These are phyloP conservation scores for Troides aeacus DNA, from an alignment of 2,888 invertebrate genomes.

Conservation along the genomic window DNA sequence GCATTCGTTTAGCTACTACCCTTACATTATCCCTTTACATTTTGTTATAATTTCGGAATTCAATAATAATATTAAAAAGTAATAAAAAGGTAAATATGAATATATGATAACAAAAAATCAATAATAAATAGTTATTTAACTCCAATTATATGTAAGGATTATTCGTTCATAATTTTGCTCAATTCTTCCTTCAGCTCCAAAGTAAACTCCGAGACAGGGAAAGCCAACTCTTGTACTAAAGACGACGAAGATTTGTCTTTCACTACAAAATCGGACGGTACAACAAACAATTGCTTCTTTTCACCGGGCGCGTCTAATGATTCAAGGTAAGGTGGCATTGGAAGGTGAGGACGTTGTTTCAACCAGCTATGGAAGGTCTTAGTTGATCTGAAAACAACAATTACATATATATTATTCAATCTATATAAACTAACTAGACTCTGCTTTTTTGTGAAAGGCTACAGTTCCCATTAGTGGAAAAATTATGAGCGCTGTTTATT, in stretches of 20 bases:
- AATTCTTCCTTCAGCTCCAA: slow-evolving; percentile 67
- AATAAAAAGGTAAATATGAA: too few species aligned
- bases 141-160: slow-evolving; percentile 11
- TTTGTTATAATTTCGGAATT: too few species aligned
- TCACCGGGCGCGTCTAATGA: slow-evolving; percentile 44
- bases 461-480: not conserved
- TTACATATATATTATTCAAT: not conserved
- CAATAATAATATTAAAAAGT: too few species aligned
- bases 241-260: slow-evolving; percentile 41
- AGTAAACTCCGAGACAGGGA: slow-evolving; percentile 67
- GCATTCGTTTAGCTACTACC: too few species aligned
- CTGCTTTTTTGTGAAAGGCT: too few species aligned
- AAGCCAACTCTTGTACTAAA: slow-evolving; percentile 54
- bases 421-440: too few species aligned
- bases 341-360: slow-evolving; percentile 49
- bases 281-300: slow-evolving; percentile 59
- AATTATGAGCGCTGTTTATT: not conserved
- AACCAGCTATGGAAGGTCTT: slow-evolving; percentile 67
- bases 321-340: slow-evolving; percentile 61
- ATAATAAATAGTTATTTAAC: not conserved
- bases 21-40: too few species aligned
- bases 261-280: slow-evolving; percentile 66
- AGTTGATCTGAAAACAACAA: slow-evolving; percentile 58
- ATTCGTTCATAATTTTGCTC: slow-evolving; percentile 61
- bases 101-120: too few species aligned